These are phyloP conservation scores for Sebastes iracundus DNA, from an alignment of 2,797 vertebrate genomes.

Conservation along the genomic window DNA sequence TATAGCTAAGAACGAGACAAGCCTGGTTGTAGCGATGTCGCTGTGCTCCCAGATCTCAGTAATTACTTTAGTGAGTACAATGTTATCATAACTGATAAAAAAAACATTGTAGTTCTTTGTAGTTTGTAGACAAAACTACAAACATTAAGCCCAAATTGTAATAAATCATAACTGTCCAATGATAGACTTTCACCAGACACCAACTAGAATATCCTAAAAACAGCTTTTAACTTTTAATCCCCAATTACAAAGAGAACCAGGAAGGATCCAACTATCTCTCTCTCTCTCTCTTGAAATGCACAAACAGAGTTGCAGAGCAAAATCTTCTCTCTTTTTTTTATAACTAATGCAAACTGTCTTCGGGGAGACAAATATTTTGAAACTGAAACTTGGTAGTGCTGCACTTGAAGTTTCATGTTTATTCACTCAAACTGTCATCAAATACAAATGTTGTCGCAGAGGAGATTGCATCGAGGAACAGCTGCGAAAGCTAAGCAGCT, in stretches of 20 bases:
- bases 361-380: slow-evolving; percentile 26
- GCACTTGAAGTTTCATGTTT: slow-evolving; percentile 3
- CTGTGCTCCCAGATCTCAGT: rapidly evolving
- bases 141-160: neutral
- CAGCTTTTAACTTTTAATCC: neutral
- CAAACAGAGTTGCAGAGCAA: neutral
- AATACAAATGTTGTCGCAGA: neutral
- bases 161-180: neutral
- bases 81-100: neutral
- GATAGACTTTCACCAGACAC: neutral
- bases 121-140: neutral
- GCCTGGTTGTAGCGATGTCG: neutral
- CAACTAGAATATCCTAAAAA: neutral
- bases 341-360: neutral
- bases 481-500: slow-evolving; percentile 45
- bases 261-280: neutral
- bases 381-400: neutral
- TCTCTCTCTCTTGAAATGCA: neutral
- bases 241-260: neutral
- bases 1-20: no score
- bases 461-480: slow-evolving; percentile 21
- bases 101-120: no score
- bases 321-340: neutral
- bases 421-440: slow-evolving; percentile 25
- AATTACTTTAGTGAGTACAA: no score